A percentile compares a stretch with the other conserved stretches of the same genome.
phyloP scores from a whole-genome alignment of 2,113 vertebrate genomes.

The Opisthocomus hoazin region DNA sequence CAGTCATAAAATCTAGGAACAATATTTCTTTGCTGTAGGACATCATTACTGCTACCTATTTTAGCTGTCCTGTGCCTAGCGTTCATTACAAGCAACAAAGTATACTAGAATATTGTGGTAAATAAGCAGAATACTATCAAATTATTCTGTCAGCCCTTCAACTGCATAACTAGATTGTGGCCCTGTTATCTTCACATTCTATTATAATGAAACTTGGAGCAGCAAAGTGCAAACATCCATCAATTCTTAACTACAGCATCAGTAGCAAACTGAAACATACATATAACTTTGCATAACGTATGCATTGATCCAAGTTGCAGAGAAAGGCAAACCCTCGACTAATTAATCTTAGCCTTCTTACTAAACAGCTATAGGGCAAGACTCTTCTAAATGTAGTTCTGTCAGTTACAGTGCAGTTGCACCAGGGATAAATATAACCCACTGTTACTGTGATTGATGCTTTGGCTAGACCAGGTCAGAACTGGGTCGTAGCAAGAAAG shows the following conservation, averaged over 20 bases:
- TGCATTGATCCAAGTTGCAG: background rate
- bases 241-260: constrained; percentile 9
- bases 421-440: background rate
- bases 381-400: constrained; percentile 25
- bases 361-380: constrained; percentile 5
- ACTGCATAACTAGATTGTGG: background rate
- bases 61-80: background rate
- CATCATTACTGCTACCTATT: background rate
- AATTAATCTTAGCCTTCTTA: background rate
- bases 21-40: background rate
- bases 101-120: background rate
- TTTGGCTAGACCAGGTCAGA: constrained; percentile 36
- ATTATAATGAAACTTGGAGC: background rate
- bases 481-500: background rate
- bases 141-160: constrained; percentile 20
- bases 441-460: constrained; percentile 38
- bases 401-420: constrained; percentile 27
- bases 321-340: background rate
- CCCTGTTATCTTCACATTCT: constrained; percentile 1
- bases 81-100: background rate
- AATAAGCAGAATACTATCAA: constrained; percentile 39
- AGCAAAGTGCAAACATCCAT: background rate
- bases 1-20: background rate
- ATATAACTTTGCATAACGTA: constrained; percentile 19
- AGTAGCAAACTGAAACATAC: background rate